These are phyloP conservation scores for Pyrrhia umbra DNA, from an alignment of 2,888 invertebrate genomes.

Conservation along the genomic window DNA sequence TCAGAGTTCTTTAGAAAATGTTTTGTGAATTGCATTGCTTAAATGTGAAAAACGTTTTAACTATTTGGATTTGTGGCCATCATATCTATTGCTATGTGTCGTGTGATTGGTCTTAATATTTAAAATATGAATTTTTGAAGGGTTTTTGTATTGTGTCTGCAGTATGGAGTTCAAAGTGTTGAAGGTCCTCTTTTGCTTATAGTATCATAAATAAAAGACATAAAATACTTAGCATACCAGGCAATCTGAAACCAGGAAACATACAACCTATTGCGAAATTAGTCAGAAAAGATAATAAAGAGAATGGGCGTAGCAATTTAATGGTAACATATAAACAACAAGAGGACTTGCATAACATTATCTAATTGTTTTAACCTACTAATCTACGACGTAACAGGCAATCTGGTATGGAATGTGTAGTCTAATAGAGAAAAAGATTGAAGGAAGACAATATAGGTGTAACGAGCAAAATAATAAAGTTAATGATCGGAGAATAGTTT, in stretches of 20 bases:
- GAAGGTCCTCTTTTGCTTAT: too few species aligned
- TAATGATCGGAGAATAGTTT: too few species aligned
- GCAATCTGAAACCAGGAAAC: slow-evolving; percentile 8
- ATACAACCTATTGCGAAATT: not conserved
- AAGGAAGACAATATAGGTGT: too few species aligned
- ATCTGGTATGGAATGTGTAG: too few species aligned
- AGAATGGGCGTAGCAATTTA: slow-evolving; percentile 8
- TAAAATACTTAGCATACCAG: not conserved
- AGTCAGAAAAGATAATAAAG: not conserved
- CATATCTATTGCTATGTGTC: too few species aligned
- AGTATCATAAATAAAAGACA: too few species aligned
- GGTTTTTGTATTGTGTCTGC: too few species aligned
- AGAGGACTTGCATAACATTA: slow-evolving; percentile 20
- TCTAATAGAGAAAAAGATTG: not conserved
- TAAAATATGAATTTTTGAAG: too few species aligned
- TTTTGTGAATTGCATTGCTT: not conserved
- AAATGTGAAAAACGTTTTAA: not conserved
- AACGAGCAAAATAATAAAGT: too few species aligned
- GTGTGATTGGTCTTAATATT: too few species aligned
- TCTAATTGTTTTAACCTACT: slow-evolving; percentile 14
- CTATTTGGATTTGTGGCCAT: not conserved
- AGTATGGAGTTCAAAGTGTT: too few species aligned
- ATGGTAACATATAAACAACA: slow-evolving; percentile 10
- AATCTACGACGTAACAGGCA: not conserved
- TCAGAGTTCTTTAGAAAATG: not conserved